phyloP scores from a whole-genome alignment of 2,113 vertebrate genomes.

The Planiliza haematocheilus region DNA sequence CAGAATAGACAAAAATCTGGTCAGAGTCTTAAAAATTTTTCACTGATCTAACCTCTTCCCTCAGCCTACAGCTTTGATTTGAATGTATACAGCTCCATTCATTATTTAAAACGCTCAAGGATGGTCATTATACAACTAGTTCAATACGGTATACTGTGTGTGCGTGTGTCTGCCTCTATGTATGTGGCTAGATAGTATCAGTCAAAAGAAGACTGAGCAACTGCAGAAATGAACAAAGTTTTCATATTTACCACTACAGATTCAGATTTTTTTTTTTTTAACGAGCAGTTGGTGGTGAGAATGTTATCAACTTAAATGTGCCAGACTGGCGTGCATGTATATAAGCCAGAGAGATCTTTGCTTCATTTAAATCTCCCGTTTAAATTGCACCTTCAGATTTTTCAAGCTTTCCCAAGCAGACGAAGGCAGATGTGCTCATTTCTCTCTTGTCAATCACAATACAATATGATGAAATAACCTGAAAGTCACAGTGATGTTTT shows the following conservation, averaged over 20 bases:
- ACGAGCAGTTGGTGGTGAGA: neutral
- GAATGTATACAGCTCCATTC: no score
- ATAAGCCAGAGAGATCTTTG: neutral
- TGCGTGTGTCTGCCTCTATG: no score
- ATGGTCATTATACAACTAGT: no score
- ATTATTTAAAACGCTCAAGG: no score
- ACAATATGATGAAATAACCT: neutral
- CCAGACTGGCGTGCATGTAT: neutral
- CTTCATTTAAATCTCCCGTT: neutral
- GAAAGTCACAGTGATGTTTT: slow-evolving; percentile 5
- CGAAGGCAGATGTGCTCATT: neutral
- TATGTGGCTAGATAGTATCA: no score
- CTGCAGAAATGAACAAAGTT: neutral
- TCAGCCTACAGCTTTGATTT: no score
- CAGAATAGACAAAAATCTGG: neutral
- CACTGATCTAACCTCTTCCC: neutral
- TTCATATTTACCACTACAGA: neutral
- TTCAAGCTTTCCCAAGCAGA: neutral
- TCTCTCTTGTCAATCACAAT: neutral
- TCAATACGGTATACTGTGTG: no score
- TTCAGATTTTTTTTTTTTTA: neutral
- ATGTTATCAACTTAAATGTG: neutral
- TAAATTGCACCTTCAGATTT: neutral
- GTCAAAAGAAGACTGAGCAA: neutral
- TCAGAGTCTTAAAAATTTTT: neutral